A percentile compares a stretch with the other conserved stretches of the same genome.
Conservation (phyloP, 2,888 invertebrate genomes). For the Melipona beecheii region DNA sequence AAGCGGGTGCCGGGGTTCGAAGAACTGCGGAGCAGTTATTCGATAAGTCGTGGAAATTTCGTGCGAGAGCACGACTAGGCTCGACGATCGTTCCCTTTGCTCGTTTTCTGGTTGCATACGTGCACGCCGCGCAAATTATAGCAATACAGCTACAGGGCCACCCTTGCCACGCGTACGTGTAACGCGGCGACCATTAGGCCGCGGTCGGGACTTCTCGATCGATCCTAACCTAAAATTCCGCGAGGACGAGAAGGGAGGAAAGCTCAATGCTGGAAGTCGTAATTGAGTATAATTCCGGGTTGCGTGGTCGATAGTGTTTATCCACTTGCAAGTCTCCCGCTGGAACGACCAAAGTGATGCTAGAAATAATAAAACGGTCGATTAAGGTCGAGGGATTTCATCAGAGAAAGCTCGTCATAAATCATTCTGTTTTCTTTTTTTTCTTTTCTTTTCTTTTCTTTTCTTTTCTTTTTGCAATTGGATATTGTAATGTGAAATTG, state of each 20-base stretch:
- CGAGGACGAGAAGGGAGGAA: background rate
- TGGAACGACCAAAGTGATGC: background rate
- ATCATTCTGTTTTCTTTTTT: background rate
- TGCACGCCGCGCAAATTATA: conserved; percentile 45
- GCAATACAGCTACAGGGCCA: conserved; percentile 6
- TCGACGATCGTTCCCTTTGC: conserved; percentile 41
- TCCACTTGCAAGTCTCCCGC: background rate
- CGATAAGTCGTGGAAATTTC: conserved; percentile 11
- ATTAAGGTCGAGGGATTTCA: no score
- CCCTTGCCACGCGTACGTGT: conserved; percentile 41
- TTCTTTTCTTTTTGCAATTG: background rate
- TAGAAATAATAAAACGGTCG: background rate
- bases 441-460: no score
- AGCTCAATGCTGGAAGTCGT: background rate
- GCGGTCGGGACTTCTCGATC: conserved; percentile 37
- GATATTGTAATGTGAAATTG: background rate
- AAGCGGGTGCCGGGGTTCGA: background rate
- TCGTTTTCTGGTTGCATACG: conserved; percentile 56
- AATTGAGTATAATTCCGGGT: conserved; percentile 1
- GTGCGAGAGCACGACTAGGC: conserved; percentile 50
- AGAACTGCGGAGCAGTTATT: background rate
- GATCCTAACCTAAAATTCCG: conserved; percentile 1
- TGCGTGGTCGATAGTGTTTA: background rate
- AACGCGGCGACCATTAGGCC: conserved; percentile 55
- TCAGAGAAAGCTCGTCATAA: background rate